A percentile compares a stretch with the other conserved stretches of the same genome.
Conservation (phyloP, 2,113 vertebrate genomes). For the Poeciliopsis retropinna region DNA sequence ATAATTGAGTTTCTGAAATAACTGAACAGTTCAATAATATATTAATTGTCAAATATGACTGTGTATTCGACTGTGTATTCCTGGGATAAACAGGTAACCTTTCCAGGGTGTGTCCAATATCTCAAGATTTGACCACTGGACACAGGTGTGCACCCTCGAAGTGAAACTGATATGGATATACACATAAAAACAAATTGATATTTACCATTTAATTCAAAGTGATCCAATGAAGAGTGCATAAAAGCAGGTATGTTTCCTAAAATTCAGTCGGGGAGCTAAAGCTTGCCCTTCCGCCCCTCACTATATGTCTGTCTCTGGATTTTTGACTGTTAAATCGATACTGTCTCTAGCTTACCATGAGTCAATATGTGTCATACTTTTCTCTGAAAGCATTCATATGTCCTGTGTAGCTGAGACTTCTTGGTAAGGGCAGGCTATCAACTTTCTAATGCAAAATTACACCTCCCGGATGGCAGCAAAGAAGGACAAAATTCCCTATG, state of each 20-base stretch:
- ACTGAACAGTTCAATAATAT: neutral
- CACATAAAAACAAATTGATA: neutral
- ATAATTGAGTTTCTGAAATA: neutral
- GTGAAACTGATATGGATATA: neutral
- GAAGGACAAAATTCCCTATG: neutral
- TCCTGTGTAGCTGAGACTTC: slow-evolving; percentile 38
- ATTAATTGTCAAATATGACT: neutral
- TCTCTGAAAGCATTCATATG: slow-evolving; percentile 57
- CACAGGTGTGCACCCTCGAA: too few relatives aligned
- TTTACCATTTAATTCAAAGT: neutral
- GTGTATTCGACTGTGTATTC: neutral
- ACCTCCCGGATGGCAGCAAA: slow-evolving; percentile 11
- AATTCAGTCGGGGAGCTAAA: slow-evolving; percentile 42
- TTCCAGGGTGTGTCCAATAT: neutral
- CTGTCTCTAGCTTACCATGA: slow-evolving; percentile 57
- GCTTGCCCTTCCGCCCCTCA: slow-evolving; percentile 24
- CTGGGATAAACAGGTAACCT: neutral
- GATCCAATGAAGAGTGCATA: neutral
- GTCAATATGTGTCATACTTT: slow-evolving; percentile 74
- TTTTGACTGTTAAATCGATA: slow-evolving; percentile 71
- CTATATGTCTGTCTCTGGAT: slow-evolving; percentile 47
- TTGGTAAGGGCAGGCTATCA: slow-evolving; percentile 23
- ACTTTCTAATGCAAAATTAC: slow-evolving; percentile 16
- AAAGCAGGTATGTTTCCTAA: slow-evolving; percentile 20
- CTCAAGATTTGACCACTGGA: neutral